phyloP scores from a whole-genome alignment of 2,797 vertebrate species.

The Neosilurus mollespiculum region DNA sequence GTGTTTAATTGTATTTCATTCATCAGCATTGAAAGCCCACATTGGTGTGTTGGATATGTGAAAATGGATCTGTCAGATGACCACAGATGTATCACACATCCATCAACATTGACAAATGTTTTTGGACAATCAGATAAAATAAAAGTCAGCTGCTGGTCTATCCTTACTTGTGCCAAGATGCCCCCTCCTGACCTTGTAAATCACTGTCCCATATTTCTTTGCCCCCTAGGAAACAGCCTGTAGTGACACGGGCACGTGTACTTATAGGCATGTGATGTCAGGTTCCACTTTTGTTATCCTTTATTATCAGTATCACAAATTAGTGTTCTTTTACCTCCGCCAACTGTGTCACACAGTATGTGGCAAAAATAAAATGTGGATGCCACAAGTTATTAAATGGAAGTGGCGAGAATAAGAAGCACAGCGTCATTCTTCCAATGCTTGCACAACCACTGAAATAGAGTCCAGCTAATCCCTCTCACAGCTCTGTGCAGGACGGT shows the following conservation, averaged over 20 bases:
- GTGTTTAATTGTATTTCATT: background rate
- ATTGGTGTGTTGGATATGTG: background rate
- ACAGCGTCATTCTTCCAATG: conserved; percentile 62
- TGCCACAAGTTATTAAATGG: conserved; percentile 39
- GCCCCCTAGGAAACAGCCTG: background rate
- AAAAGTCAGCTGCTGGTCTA: background rate
- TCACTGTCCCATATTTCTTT: conserved; percentile 8
- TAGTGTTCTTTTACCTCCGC: background rate
- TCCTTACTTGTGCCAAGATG: conserved; percentile 3
- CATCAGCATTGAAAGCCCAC: background rate
- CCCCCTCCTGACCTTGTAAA: background rate
- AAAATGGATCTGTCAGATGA: background rate
- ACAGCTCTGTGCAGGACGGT: conserved; percentile 62
- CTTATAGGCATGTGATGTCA: background rate
- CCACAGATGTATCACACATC: conserved; percentile 3
- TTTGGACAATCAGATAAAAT: background rate
- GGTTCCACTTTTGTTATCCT: background rate
- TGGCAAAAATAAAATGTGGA: conserved; percentile 31
- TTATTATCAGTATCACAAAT: background rate
- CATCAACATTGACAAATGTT: conserved; percentile 21
- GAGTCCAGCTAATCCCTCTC: conserved; percentile 65
- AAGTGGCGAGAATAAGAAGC: conserved; percentile 17
- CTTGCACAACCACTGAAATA: conserved; percentile 69
- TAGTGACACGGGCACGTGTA: background rate
- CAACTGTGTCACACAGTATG: background rate